These are phyloP conservation scores for Sturnus vulgaris DNA, from an alignment of 2,113 vertebrate genomes.

Conservation along the genomic window DNA sequence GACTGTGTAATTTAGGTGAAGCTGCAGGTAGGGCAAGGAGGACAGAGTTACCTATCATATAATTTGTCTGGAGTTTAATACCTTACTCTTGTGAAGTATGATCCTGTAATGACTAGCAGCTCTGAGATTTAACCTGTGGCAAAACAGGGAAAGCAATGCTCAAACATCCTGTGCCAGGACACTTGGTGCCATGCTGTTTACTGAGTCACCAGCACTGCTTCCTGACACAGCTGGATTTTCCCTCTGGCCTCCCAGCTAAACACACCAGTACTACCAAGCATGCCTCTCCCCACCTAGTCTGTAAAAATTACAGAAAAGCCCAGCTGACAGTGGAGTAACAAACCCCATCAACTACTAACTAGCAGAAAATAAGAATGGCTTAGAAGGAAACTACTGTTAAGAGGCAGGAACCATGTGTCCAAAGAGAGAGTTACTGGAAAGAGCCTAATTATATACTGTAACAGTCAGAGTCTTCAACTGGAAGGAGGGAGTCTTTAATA, in stretches of 20 bases:
- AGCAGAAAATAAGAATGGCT: neutral
- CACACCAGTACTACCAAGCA: neutral
- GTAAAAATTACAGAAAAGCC: neutral
- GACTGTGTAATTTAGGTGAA: neutral
- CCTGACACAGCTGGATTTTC: neutral
- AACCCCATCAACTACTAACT: neutral
- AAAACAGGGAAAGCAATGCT: neutral
- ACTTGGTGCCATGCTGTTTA: neutral
- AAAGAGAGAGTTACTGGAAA: neutral
- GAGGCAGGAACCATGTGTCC: neutral
- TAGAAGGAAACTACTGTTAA: neutral
- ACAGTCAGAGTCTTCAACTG: neutral
- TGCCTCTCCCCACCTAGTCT: neutral
- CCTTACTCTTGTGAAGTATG: neutral
- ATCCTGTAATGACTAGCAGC: neutral
- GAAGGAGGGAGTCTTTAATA: neutral
- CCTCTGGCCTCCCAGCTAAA: neutral
- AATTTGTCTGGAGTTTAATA: constrained; percentile 15
- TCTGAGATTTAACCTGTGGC: neutral
- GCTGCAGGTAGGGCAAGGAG: neutral
- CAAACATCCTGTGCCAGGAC: neutral
- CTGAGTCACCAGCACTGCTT: neutral
- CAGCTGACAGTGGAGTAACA: neutral
- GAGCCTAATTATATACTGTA: neutral
- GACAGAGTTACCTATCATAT: neutral